Base-by-base conservation (phyloP, 2,888 invertebrate species). In the Nyleta sp. region DNA sequence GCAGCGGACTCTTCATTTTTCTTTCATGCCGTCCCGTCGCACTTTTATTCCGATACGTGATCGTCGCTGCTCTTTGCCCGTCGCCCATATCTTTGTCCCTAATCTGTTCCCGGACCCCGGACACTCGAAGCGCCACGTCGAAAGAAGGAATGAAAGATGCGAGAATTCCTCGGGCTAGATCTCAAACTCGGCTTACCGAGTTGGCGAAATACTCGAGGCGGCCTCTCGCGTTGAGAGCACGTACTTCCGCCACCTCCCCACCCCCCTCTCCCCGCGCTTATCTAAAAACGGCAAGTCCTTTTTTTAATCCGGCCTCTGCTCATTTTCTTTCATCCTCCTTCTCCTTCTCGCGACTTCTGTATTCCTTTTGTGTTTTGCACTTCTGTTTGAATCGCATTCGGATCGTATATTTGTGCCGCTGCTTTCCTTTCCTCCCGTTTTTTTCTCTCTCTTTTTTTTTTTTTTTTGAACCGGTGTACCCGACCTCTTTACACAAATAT, bases 161-260 rank as follows among this genome's bases (percentile, higher is more conserved):
- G 79, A 84, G 84, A 85, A 88, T 88, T 89, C 87, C 86, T 84
- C 82, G 82, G 82, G 83, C 85, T 84, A 85, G 57, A 64, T 73
- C 73, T 86, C 83, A 82, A 74, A 85, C 86, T 86, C 82, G 86
- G 89, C 87, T 89, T 89, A 89, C 87, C 84, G 86, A 88, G 76
- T 87, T 86, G 86, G 84, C 84, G 86, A 88, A 88, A 89, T 87
- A 87, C 87, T 86, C 84, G 82, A 80, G 81, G 81, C 78, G 80
- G 79, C 80, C 81, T 83, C 80, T 50, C 60, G 53, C 65, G 22
- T 70, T 33, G 28, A 64, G 57, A 50, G 44, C 40, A 62, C 42
- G 67, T 60, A 59, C 31, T 31, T 31, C 59, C n/a, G n/a, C n/a
- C n/a, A n/a, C n/a, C n/a, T n/a, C n/a, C n/a, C n/a, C n/a, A n/a